These are phyloP conservation scores for Cyprinodon diabolis DNA, from an alignment of 2,797 vertebrate genomes.

Conservation along the genomic window DNA sequence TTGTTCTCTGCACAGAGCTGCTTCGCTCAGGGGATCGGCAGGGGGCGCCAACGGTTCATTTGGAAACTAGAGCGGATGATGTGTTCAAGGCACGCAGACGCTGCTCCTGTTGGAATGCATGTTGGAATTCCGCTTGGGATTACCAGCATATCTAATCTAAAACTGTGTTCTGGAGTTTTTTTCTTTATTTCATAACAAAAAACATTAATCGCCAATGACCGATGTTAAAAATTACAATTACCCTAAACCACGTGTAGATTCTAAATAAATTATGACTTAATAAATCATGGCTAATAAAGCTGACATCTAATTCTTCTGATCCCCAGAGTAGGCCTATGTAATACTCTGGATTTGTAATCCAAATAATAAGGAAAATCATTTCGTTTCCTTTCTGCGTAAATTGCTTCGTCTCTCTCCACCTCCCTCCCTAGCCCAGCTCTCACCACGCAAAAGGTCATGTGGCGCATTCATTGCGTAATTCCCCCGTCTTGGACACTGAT, in stretches of 20 bases:
- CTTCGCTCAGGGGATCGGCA: conserved; percentile 62
- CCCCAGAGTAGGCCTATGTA: background rate
- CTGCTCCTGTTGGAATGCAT: conserved; percentile 3
- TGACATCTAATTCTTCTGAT: background rate
- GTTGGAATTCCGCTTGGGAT: background rate
- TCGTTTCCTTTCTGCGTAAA: background rate
- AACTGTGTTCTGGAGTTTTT: background rate
- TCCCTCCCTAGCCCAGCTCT: background rate
- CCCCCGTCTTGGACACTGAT: conserved; percentile 20
- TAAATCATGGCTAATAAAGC: background rate
- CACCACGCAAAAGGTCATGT: conserved; percentile 31
- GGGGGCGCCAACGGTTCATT: conserved; percentile 70
- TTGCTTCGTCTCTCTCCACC: background rate
- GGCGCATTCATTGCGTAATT: conserved; percentile 30
- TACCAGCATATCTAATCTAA: background rate
- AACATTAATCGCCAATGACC: background rate
- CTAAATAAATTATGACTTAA: too few relatives aligned
- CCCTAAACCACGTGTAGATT: too few relatives aligned
- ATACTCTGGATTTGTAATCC: background rate
- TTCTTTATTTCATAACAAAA: background rate
- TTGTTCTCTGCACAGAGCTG: conserved; percentile 20
- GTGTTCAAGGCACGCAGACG: conserved; percentile 37
- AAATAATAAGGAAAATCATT: background rate
- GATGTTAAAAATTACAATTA: background rate
- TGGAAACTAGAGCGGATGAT: conserved; percentile 13